Evolutionary conservation across 2,888 invertebrate species (phyloP).

Genomic region (Leucoma salicis): DNA sequence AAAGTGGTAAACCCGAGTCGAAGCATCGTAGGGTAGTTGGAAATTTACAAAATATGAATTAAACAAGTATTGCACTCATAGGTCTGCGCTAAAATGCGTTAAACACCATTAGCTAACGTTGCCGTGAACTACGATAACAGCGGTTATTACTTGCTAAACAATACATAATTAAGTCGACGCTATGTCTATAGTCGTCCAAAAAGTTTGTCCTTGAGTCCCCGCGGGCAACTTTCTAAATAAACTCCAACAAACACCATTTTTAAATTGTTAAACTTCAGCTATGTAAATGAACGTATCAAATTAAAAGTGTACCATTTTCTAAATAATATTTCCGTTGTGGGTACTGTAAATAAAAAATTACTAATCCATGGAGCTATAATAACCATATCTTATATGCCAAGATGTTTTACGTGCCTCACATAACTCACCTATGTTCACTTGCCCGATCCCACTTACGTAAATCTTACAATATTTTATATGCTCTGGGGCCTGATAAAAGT

Average conservation of each 20-base stretch:
- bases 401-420: conserved; percentile 49
- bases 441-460: conserved; percentile 20
- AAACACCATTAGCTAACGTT: conserved; percentile 16
- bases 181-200: conserved; percentile 24
- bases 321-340: conserved; percentile 42
- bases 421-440: conserved; percentile 34
- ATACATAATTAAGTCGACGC: conserved; percentile 20
- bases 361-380: conserved; percentile 40
- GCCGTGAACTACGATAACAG: conserved; percentile 4
- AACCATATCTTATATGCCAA: conserved; percentile 56
- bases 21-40: no score
- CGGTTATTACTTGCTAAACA: conserved; percentile 18
- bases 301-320: background rate
- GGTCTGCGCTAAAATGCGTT: conserved; percentile 16
- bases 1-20: no score
- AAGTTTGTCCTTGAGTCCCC: conserved; percentile 19
- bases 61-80: no score
- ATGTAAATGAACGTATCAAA: background rate
- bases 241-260: conserved; percentile 5
- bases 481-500: conserved; percentile 7
- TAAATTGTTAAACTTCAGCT: conserved; percentile 3
- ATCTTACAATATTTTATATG: conserved; percentile 20
- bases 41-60: no score
- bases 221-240: conserved; percentile 11
- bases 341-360: conserved; percentile 49